phyloP scores from a whole-genome alignment of 2,113 vertebrate genomes.

The Callorhinus ursinus region DNA sequence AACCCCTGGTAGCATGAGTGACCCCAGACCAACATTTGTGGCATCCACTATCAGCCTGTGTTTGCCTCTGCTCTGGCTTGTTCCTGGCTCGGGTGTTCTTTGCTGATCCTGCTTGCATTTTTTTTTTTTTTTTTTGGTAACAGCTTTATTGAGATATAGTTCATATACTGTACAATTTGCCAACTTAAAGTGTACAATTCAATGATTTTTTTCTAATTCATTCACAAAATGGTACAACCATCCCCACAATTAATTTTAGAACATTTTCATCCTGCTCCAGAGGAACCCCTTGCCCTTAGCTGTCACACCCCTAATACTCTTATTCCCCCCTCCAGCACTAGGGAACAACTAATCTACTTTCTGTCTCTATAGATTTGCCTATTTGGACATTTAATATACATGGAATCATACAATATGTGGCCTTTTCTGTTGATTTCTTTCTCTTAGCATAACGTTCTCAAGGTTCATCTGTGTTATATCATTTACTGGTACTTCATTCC shows the following conservation, averaged over 20 bases:
- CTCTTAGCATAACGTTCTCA: background rate
- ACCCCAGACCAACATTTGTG: background rate
- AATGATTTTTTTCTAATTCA: background rate
- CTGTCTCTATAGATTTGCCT: background rate
- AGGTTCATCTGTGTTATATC: background rate
- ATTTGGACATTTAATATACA: background rate
- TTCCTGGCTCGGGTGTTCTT: background rate
- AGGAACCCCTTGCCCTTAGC: background rate
- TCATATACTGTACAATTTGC: background rate
- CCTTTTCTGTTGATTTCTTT: background rate
- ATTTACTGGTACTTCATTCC: background rate
- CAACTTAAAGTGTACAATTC: background rate
- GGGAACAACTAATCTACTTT: background rate
- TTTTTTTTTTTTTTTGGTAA: background rate
- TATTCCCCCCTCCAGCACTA: background rate
- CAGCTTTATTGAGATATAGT: background rate
- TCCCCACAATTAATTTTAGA: background rate
- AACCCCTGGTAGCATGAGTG: background rate
- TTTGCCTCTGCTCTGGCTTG: background rate
- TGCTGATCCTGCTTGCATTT: background rate
- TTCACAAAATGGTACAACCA: background rate
- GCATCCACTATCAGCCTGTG: background rate
- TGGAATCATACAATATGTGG: background rate
- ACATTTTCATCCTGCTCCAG: background rate
- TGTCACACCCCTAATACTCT: background rate